Percentiles rank a stretch among this genome's conserved stretches.
Conservation (phyloP, 2,888 invertebrate species). For the Rhagonycha fulva region DNA sequence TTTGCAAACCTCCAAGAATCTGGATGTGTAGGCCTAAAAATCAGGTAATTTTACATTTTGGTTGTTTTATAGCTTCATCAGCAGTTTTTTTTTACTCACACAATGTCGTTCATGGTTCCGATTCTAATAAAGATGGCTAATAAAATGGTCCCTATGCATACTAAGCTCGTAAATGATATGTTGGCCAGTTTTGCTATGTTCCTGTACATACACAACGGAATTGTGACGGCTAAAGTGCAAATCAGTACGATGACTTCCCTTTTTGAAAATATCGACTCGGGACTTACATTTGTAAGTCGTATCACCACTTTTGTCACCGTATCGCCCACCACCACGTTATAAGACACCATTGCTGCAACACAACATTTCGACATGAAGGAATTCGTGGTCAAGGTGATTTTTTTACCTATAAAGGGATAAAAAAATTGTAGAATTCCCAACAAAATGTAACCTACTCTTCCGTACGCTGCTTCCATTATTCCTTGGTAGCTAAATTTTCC, state of each 20-base stretch:
- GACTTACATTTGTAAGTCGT: conserved; percentile 65
- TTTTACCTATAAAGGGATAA: conserved; percentile 80
- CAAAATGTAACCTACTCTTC: conserved; percentile 75
- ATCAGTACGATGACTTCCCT: conserved; percentile 72
- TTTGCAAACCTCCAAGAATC: conserved; percentile 76
- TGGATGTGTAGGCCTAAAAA: conserved; percentile 62
- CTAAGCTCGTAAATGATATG: conserved; percentile 69
- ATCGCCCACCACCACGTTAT: conserved; percentile 86
- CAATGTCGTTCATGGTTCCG: conserved; percentile 61
- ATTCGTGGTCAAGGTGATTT: not conserved
- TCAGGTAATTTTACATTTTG: not conserved
- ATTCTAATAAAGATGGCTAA: conserved; percentile 67
- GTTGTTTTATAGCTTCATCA: not conserved
- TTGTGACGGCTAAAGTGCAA: conserved; percentile 72
- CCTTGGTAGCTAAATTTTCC: conserved; percentile 79
- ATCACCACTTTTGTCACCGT: conserved; percentile 81
- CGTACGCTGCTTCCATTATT: conserved; percentile 81
- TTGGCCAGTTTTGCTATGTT: conserved; percentile 74
- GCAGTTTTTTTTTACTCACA: conserved; percentile 62
- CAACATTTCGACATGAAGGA: not conserved
- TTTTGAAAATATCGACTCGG: conserved; percentile 62
- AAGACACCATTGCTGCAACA: conserved; percentile 81
- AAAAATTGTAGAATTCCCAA: conserved; percentile 77
- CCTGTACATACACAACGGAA: conserved; percentile 79
- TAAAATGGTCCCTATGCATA: conserved; percentile 75